A percentile compares a stretch with the other conserved stretches of the same genome.
Conservation (phyloP, 2,888 invertebrate genomes). For the Deilephila elpenor region DNA sequence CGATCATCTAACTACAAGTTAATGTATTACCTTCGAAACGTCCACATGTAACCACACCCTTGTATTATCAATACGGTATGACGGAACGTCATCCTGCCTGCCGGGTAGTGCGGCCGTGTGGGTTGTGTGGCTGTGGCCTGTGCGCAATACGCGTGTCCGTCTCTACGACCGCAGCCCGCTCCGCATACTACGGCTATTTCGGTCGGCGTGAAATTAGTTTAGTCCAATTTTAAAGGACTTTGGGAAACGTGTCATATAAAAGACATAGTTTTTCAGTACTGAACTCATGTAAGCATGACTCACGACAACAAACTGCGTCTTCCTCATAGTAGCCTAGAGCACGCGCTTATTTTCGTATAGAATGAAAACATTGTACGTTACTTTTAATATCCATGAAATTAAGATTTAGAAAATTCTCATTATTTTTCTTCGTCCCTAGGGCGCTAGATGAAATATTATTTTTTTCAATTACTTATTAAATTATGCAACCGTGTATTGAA, state of each 20-base stretch:
- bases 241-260: background rate
- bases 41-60: slow-evolving; percentile 54
- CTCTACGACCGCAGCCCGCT: background rate
- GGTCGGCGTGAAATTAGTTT: background rate
- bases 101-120: background rate
- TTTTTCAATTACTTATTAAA: no score
- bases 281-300: background rate
- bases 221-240: slow-evolving; percentile 1
- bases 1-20: slow-evolving; percentile 72
- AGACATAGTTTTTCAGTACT: background rate
- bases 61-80: slow-evolving; percentile 29
- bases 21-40: slow-evolving; percentile 64
- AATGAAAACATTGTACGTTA: background rate
- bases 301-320: background rate
- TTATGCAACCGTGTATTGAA: background rate
- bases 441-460: no score
- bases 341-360: background rate
- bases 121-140: no score
- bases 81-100: background rate
- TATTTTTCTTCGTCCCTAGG: no score
- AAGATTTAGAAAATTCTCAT: no score
- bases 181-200: background rate
- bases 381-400: no score
- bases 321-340: background rate
- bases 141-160: background rate